Evolutionary conservation across 1,140 invertebrate genomes (phyloP).

Genomic region (Patella vulgata): DNA sequence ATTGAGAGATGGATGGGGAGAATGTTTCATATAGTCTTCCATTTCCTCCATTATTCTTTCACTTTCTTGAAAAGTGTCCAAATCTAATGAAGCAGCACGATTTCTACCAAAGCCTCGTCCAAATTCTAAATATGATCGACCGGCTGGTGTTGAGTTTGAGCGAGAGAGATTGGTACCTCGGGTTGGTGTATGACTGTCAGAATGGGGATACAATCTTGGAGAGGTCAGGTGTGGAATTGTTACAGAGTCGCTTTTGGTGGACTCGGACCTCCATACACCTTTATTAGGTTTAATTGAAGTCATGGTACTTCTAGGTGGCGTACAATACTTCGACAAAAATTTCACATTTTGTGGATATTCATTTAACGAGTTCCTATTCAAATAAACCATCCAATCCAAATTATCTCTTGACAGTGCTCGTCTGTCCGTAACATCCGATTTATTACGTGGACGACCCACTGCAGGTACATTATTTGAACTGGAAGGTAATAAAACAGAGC

Average conservation of each 20-base stretch:
- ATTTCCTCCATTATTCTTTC: slow-evolving; percentile 48
- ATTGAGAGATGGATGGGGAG: slow-evolving; percentile 24
- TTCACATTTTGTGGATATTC: slow-evolving; percentile 7
- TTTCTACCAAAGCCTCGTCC: neutral
- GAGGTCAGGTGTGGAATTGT: slow-evolving; percentile 4
- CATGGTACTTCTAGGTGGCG: slow-evolving; percentile 6
- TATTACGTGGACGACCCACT: slow-evolving; percentile 18
- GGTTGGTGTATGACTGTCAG: neutral
- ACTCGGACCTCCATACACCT: neutral
- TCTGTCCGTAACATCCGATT: slow-evolving; percentile 24
- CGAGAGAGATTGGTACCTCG: slow-evolving; percentile 4
- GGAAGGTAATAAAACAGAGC: too few species aligned
- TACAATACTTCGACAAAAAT: slow-evolving; percentile 23
- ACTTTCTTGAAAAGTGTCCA: slow-evolving; percentile 28
- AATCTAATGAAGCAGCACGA: slow-evolving; percentile 10
- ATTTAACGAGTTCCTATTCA: slow-evolving; percentile 40
- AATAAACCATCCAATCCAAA: slow-evolving; percentile 55
- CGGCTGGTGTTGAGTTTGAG: slow-evolving; percentile 33
- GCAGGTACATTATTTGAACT: too few species aligned
- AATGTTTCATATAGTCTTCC: slow-evolving; percentile 48
- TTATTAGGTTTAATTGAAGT: slow-evolving; percentile 3
- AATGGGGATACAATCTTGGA: neutral
- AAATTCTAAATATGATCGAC: neutral
- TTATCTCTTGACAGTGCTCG: slow-evolving; percentile 25
- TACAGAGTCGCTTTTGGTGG: neutral